These are phyloP conservation scores for Thera obeliscata DNA, from an alignment of 2,888 invertebrate genomes.

Conservation along the genomic window DNA sequence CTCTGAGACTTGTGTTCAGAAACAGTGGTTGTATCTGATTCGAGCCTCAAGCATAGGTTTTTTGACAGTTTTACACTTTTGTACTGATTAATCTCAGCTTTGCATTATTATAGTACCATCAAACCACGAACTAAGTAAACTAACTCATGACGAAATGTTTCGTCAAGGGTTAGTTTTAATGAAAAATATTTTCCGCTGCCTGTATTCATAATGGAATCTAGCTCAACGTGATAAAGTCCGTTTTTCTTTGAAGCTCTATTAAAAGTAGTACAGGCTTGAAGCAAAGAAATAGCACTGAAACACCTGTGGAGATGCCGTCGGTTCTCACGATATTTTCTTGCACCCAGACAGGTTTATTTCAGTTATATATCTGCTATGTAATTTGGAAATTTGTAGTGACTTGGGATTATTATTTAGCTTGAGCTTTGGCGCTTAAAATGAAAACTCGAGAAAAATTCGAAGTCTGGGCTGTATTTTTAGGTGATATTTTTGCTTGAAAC, in stretches of 20 bases:
- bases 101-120: too few relatives aligned
- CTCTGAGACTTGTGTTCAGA: too few relatives aligned
- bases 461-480: not conserved
- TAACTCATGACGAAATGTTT: too few relatives aligned
- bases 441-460: conserved; percentile 23
- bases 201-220: not conserved
- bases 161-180: not conserved
- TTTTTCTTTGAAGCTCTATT: not conserved
- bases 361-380: conserved; percentile 43
- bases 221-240: not conserved
- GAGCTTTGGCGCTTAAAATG: conserved; percentile 31
- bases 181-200: not conserved
- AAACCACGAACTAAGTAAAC: too few relatives aligned
- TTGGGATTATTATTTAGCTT: conserved; percentile 41
- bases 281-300: conserved; percentile 39
- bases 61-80: too few relatives aligned
- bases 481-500: not conserved
- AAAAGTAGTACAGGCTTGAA: conserved; percentile 8
- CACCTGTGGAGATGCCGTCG: conserved; percentile 50
- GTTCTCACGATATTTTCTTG: conserved; percentile 58
- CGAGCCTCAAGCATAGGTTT: too few relatives aligned
- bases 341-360: conserved; percentile 53
- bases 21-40: too few relatives aligned
- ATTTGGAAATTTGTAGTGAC: conserved; percentile 40
- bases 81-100: too few relatives aligned